These are phyloP conservation scores for Dromococcyx pavoninus DNA, from an alignment of 2,797 vertebrate genomes.

Conservation along the genomic window DNA sequence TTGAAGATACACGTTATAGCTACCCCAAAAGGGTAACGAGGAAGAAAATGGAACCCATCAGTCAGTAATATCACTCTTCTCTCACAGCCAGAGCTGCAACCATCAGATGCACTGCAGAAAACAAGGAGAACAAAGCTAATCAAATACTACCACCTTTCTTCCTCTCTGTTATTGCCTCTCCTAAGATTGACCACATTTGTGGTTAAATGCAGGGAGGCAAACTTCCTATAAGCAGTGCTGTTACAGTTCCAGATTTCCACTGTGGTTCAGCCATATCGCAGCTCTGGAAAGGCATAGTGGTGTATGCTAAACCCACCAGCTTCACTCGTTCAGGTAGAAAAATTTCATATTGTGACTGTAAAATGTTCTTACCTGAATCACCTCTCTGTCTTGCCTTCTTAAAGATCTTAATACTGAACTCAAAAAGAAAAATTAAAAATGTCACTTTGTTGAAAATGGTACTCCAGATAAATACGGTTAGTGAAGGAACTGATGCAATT, in stretches of 20 bases:
- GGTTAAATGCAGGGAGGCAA: constrained; percentile 57
- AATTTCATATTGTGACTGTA: neutral
- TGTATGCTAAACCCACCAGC: neutral
- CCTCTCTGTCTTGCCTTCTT: accelerated
- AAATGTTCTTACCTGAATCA: neutral
- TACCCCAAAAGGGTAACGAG: neutral
- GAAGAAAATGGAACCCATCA: neutral
- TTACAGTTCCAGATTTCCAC: constrained; percentile 58
- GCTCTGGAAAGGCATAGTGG: constrained; percentile 11
- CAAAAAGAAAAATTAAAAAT: neutral
- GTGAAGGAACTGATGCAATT: neutral
- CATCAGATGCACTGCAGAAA: neutral
- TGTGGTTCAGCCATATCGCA: constrained; percentile 44
- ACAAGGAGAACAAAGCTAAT: constrained; percentile 23
- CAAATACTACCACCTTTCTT: constrained; percentile 61
- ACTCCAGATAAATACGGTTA: neutral
- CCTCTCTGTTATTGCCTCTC: constrained; percentile 2
- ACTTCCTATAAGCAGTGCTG: constrained; percentile 48
- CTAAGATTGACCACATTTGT: constrained; percentile 55
- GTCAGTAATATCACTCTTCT: neutral
- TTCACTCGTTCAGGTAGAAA: neutral
- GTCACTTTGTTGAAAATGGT: neutral
- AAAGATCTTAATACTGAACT: neutral
- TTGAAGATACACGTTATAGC: too few relatives aligned
- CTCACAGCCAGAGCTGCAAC: neutral